Base-by-base conservation (phyloP, 2,888 invertebrate genomes). In the Apamea anceps region DNA sequence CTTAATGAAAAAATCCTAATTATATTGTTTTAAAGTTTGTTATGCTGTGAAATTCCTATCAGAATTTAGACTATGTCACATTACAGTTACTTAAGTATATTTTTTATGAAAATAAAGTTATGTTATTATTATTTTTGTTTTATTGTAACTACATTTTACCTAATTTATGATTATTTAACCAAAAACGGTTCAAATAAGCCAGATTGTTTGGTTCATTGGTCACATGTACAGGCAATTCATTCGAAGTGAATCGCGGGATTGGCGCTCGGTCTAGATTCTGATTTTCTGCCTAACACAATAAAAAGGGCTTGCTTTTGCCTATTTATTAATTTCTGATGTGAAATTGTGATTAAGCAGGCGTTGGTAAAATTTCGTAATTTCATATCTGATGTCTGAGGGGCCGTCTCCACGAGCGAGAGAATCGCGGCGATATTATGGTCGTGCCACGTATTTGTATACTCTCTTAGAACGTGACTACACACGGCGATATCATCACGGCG, bases 71-170 rank as follows among this genome's bases (percentile, higher is more conserved):
- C 6, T 68, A 45, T 4, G 21, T 48, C 32, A 25, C 51, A 71
- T 71, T 54, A 51, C 13, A 71, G n/a, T n/a, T n/a, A 32, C 3
- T n/a, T 15, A 32, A 25, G 74, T 78, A 86, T 82, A 68, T 83
- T 80, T 87, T 28, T 83, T 88, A 75, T 79, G 57, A 75, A 75
- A 82, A 81, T 78, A 81, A 80, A 80, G 21, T 66, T 57, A n/a
- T n/a, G 28, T 67, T 84, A 74, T 84, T 66, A 45, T 67, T 28
- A 74, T 72, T 77, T 80, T 82, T 85, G 75, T 85, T 85, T 84
- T 66, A 57, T 63, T 70, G 7, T 68, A 70, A 70, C 0, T 25
- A 25, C 21, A 32, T 32, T 70, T 1, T 48, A 28, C 21, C 13
- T 28, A 68, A 45, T 45, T 70, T 32, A 25, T 13, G 7, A 4